A percentile compares a stretch with the other conserved stretches of the same genome.
Evolutionary conservation across 2,797 vertebrate species (phyloP).

Genomic region (Galaxias olidus): DNA sequence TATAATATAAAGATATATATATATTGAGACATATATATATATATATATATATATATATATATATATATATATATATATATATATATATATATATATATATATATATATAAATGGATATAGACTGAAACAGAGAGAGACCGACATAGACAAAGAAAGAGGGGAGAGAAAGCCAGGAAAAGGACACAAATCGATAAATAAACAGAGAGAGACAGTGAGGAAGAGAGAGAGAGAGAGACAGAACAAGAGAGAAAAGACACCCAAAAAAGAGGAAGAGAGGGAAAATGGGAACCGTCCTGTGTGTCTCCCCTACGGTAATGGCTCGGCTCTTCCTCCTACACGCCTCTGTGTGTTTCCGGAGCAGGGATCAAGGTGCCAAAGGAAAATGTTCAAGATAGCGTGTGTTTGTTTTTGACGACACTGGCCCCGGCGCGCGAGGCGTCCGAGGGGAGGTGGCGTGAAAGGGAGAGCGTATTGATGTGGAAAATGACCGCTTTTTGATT

Average conservation of each 20-base stretch:
- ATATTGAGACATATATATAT: too few relatives aligned
- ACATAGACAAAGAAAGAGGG: not conserved
- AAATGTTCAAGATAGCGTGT: conserved; percentile 57
- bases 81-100: too few relatives aligned
- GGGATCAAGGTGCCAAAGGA: conserved; percentile 36
- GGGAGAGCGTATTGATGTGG: conserved; percentile 56
- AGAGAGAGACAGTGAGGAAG: conserved; percentile 12
- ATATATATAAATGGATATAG: too few relatives aligned
- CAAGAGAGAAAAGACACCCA: not conserved
- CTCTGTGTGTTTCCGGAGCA: conserved; percentile 23
- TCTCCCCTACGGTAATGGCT: conserved; percentile 36
- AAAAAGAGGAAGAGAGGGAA: not conserved
- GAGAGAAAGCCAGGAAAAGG: not conserved
- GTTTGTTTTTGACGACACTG: conserved; percentile 59
- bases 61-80: too few relatives aligned
- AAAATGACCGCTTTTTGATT: conserved; percentile 60
- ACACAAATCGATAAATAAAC: conserved; percentile 1
- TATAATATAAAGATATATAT: too few relatives aligned
- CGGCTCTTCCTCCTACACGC: conserved; percentile 32
- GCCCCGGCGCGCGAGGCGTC: conserved; percentile 41
- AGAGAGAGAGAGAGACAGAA: not conserved
- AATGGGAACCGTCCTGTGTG: not conserved
- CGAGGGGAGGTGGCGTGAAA: conserved; percentile 57
- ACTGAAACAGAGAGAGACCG: too few relatives aligned
- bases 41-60: too few relatives aligned